Percentiles rank a stretch among this genome's conserved stretches.
These are phyloP conservation scores for Parazoanthus swiftii DNA, from an alignment of 92 coral and sea anemone genomes.

Conservation along the genomic window DNA sequence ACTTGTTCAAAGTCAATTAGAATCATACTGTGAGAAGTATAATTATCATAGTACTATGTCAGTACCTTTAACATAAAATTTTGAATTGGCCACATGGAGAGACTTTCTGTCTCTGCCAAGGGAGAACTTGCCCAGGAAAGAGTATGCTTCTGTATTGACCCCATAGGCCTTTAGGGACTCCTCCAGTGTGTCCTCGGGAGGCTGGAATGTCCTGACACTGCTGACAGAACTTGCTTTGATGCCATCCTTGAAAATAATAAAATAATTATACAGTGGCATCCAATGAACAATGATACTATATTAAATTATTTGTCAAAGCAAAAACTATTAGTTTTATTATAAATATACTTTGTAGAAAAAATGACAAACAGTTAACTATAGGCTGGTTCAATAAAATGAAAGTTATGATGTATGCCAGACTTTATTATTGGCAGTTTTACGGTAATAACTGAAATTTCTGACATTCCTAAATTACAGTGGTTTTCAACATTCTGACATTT, in stretches of 20 bases:
- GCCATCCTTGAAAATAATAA: slow-evolving; percentile 56
- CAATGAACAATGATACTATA: neutral
- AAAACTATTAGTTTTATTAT: no score
- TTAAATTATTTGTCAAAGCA: neutral
- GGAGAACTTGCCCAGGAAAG: slow-evolving; percentile 86
- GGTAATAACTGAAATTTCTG: no score
- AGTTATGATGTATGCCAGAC: no score
- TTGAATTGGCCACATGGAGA: slow-evolving; percentile 95
- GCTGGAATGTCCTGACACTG: slow-evolving; percentile 78
- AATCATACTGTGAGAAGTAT: neutral
- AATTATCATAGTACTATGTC: neutral
- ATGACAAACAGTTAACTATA: no score
- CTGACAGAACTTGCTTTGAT: slow-evolving; percentile 62
- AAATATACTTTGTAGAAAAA: no score
- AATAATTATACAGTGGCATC: neutral
- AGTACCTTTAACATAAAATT: slow-evolving; percentile 89
- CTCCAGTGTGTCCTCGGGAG: slow-evolving; percentile 90
- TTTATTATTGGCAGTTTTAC: no score
- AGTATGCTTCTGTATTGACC: slow-evolving; percentile 89
- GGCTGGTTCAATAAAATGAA: no score
- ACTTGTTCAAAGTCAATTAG: neutral
- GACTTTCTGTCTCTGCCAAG: slow-evolving; percentile 75
- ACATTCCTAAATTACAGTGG: no score
- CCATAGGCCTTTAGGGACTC: slow-evolving; percentile 91
- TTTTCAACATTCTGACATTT: no score